Percentiles rank a stretch among this genome's conserved stretches.
phyloP scores from a whole-genome alignment of 2,113 vertebrate genomes.

The Lates calcarifer region DNA sequence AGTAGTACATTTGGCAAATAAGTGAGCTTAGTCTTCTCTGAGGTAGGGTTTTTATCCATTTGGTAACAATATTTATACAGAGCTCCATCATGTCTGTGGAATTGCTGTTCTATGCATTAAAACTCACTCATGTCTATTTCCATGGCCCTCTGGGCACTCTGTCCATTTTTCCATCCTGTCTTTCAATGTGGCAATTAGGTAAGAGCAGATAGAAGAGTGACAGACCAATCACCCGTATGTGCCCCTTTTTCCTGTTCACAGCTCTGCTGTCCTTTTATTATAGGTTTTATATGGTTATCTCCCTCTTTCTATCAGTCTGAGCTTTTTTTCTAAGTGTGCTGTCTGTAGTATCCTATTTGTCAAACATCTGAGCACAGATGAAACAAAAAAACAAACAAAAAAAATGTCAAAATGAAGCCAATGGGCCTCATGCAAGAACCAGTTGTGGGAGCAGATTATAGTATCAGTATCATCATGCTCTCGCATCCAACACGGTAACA shows the following conservation, averaged over 20 bases:
- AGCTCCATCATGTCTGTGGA: conserved; percentile 38
- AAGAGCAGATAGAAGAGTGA: conserved; percentile 31
- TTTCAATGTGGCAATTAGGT: conserved; percentile 47
- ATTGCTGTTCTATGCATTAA: conserved; percentile 59
- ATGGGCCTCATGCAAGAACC: background rate
- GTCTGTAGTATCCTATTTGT: background rate
- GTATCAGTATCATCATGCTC: too few species aligned
- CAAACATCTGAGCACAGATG: background rate
- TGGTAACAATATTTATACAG: conserved; percentile 26
- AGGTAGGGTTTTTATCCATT: conserved; percentile 51
- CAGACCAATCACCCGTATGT: background rate
- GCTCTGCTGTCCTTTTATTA: background rate
- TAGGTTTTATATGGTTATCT: background rate
- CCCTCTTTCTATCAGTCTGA: background rate
- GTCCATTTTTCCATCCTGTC: conserved; percentile 46
- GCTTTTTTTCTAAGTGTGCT: background rate
- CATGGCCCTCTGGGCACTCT: conserved; percentile 24
- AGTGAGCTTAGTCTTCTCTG: conserved; percentile 5
- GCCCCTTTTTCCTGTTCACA: background rate
- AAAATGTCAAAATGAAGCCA: background rate
- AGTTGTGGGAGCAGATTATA: too few species aligned
- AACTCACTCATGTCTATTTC: conserved; percentile 47
- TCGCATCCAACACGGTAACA: too few species aligned
- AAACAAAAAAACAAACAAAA: background rate
- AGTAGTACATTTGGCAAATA: conserved; percentile 51